phyloP scores from a whole-genome alignment of 2,113 vertebrate species.

The Gavia stellata region DNA sequence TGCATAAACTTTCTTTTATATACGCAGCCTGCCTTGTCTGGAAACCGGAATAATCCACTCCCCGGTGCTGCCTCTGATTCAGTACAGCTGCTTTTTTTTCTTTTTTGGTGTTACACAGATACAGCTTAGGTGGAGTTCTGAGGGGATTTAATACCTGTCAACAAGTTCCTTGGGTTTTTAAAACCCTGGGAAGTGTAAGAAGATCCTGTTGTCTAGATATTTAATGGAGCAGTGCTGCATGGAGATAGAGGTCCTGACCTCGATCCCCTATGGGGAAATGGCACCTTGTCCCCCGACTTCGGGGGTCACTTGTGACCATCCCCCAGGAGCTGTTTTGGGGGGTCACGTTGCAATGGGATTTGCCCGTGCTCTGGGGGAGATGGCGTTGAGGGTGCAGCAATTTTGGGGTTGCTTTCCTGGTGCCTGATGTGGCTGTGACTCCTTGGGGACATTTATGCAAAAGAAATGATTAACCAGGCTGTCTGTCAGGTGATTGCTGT shows the following conservation, averaged over 20 bases:
- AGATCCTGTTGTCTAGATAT: not conserved
- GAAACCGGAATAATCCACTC: not conserved
- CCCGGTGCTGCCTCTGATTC: fast-evolving
- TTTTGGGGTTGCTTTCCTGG: not conserved
- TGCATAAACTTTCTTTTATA: not conserved
- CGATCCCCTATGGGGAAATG: fast-evolving
- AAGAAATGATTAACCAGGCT: not conserved
- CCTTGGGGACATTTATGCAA: not conserved
- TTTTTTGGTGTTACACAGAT: not conserved
- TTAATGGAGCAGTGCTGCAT: not conserved
- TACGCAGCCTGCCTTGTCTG: not conserved
- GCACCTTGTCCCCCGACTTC: fast-evolving
- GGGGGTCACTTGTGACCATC: no score
- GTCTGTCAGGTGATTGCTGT: not conserved
- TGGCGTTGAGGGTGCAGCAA: fast-evolving
- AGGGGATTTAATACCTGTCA: not conserved
- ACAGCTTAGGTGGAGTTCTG: not conserved
- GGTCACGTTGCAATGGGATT: not conserved
- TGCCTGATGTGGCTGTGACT: not conserved
- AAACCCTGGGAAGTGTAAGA: not conserved
- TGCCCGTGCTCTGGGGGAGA: not conserved
- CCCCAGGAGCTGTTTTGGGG: not conserved
- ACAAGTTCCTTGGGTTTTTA: not conserved
- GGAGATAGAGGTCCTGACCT: not conserved
- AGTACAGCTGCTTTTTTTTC: not conserved